Conservation (phyloP, 2,113 vertebrate species). For the Nycticorax nycticorax region DNA sequence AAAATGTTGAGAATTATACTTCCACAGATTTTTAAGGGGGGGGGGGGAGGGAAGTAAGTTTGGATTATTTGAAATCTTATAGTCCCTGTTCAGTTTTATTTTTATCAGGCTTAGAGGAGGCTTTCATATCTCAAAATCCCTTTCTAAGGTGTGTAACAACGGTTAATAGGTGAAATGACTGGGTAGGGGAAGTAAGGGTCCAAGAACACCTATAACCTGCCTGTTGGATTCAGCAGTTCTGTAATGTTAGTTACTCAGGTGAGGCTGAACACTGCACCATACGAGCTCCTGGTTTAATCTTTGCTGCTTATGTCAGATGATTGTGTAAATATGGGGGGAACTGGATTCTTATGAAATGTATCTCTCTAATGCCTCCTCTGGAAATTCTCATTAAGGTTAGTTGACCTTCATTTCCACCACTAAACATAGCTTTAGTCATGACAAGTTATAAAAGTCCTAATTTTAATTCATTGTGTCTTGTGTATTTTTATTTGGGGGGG, state of each 20-base stretch:
- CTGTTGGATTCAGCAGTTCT: not conserved
- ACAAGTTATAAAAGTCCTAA: not conserved
- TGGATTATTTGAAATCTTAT: not conserved
- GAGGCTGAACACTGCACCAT: not conserved
- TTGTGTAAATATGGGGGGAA: not conserved
- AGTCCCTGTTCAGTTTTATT: not conserved
- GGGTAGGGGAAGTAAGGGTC: not conserved
- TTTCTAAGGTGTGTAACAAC: not conserved
- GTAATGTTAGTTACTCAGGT: not conserved
- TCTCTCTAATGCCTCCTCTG: not conserved
- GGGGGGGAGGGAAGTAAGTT: not conserved
- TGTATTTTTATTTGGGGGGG: not conserved
- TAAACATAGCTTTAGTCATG: not conserved
- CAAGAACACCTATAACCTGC: not conserved
- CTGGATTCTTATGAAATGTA: accelerated
- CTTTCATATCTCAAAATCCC: not conserved
- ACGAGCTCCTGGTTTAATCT: not conserved
- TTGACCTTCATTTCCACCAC: not conserved
- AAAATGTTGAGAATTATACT: not conserved
- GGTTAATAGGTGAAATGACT: not conserved
- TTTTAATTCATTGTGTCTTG: not conserved
- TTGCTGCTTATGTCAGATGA: not conserved
- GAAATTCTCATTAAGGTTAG: not conserved
- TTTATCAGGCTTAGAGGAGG: not conserved
- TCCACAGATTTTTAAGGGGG: not conserved